Evolutionary conservation across 2,113 vertebrate species (phyloP), one percentile per base, ranked within the genome.

Genomic region (Crotalus horridus): DNA sequence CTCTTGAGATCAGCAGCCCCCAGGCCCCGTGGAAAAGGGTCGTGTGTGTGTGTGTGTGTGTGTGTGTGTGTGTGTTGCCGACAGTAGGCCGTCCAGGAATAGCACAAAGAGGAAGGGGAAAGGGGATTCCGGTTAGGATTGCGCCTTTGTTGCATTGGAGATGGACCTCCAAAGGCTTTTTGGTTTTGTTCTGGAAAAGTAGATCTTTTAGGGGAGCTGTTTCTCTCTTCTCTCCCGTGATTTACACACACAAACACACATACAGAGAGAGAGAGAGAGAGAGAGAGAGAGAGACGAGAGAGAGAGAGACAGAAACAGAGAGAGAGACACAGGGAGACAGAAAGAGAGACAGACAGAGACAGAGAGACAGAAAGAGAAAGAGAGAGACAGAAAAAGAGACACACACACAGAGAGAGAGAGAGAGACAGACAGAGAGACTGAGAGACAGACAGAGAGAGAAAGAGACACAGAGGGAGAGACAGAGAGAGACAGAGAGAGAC

Each of bases 261-360:
- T 46, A 46, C 46, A 46, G 3, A 59, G 7, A 59, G 6, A 58
- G 6, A 23, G 6, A 23, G 56, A 56, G 5, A 56, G 55, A 56
- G 1, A 20, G 54, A 55, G 1, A 20, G 15, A 55, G 17, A 55
- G 3, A 1, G 4, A 17, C 3, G 17, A 55, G 4, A 1, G 4
- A 21, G 1, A 0, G 1, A 3, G 1, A 8, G 6, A 23, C 5
- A 6, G 6, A 6, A 20, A 21, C 0, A 21, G 6, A 21, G 6
- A 21, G 20, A 7, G 20, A 6, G 1, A 56, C 1, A 21, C 1
- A 21, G 20, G 6, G 55, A 4, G 54, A 17, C 1, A 15, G 13
- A 17, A 1, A 1, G 55, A 55, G 0, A 20, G 54, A 56, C 0
- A 1, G 5, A 56, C 1, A 56, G 2, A 1, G 5, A 56, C 1